A percentile compares a stretch with the other conserved stretches of the same genome.
These are phyloP conservation scores for Nyctereutes procyonoides DNA, from an alignment of 2,113 vertebrate species.

Conservation along the genomic window DNA sequence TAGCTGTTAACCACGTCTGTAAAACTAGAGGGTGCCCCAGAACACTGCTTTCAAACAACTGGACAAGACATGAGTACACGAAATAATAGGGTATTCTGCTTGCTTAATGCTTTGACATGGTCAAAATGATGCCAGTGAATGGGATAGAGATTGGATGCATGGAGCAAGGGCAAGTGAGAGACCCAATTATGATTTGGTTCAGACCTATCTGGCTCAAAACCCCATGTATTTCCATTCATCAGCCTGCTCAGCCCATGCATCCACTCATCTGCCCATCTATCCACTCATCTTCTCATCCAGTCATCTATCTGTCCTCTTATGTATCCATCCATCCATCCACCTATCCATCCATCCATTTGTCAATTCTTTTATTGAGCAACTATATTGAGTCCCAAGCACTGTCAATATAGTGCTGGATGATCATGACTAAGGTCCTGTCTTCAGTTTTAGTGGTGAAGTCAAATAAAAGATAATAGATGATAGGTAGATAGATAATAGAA, in stretches of 20 bases:
- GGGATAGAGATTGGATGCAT: neutral
- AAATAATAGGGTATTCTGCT: neutral
- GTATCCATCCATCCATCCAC: neutral
- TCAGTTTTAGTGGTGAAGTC: neutral
- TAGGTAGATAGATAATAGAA: neutral
- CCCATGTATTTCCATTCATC: neutral
- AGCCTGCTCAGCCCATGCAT: neutral
- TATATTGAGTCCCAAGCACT: neutral
- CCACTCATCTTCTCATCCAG: too few species aligned
- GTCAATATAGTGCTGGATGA: neutral
- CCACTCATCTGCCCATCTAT: neutral
- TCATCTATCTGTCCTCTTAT: too few species aligned
- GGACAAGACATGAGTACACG: neutral
- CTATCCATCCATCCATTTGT: neutral
- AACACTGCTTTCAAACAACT: neutral
- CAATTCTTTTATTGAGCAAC: neutral
- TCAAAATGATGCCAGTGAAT: neutral
- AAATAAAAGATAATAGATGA: neutral
- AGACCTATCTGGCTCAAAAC: neutral
- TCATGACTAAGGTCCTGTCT: neutral
- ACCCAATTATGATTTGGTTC: neutral
- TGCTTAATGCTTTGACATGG: neutral
- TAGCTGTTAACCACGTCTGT: neutral
- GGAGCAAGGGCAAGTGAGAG: neutral
- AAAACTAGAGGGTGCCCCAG: neutral